phyloP scores from a whole-genome alignment of 2,888 invertebrate genomes.

The Temnothorax rugatulus region DNA sequence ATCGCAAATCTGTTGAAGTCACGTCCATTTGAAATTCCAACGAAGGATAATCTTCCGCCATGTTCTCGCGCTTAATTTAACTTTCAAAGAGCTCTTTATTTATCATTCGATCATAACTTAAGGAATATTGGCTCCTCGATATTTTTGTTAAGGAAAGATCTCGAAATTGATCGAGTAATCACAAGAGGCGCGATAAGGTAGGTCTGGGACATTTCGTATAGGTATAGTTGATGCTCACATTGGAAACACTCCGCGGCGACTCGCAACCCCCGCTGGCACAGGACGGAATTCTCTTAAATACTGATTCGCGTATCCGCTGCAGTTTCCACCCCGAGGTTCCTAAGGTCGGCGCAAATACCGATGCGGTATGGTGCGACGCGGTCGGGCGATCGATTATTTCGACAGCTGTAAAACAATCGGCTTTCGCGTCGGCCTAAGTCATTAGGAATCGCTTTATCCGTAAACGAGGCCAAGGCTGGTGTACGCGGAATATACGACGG shows the following conservation, averaged over 20 bases:
- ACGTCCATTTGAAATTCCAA: conserved; percentile 21
- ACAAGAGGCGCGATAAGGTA: background rate
- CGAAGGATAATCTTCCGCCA: background rate
- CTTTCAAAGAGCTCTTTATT: conserved; percentile 16
- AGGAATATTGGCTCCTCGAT: background rate
- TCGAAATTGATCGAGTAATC: background rate
- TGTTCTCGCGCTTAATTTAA: background rate
- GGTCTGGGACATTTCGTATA: background rate
- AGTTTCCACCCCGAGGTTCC: conserved; percentile 25
- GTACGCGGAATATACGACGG: background rate
- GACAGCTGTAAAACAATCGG: conserved; percentile 38
- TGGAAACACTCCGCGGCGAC: conserved; percentile 27
- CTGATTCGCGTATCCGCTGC: conserved; percentile 43
- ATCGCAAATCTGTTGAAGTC: background rate
- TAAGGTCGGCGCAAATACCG: conserved; percentile 30
- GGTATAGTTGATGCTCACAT: conserved; percentile 25
- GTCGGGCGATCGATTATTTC: conserved; percentile 31
- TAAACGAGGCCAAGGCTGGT: conserved; percentile 21
- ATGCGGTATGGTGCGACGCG: conserved; percentile 21
- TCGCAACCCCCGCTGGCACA: conserved; percentile 5
- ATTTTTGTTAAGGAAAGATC: background rate
- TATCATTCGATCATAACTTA: conserved; percentile 5
- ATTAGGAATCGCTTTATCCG: conserved; percentile 30
- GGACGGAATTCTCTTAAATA: conserved; percentile 48
- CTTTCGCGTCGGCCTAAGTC: conserved; percentile 31